Conservation (phyloP, 2,797 vertebrate genomes). For the Sebastiscus albofasciatus region DNA sequence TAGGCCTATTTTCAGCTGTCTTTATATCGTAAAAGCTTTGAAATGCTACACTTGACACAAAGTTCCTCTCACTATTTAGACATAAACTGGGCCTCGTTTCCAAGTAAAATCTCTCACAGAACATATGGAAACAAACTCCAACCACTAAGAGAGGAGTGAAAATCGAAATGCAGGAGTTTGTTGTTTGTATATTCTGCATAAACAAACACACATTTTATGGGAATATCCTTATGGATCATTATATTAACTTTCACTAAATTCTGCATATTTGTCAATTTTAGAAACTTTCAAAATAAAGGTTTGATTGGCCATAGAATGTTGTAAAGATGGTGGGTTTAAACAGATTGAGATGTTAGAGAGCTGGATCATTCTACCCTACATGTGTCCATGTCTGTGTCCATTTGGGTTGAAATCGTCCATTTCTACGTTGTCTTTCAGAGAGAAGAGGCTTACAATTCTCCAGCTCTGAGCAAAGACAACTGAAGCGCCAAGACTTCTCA, state of each 20-base stretch:
- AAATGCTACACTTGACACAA: background rate
- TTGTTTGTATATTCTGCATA: background rate
- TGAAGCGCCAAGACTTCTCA: constrained; percentile 15
- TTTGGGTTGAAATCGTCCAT: background rate
- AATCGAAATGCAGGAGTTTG: background rate
- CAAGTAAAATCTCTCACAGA: background rate
- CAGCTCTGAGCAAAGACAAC: constrained; percentile 50
- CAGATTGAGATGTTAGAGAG: background rate
- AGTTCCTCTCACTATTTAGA: background rate
- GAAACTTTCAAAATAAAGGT: background rate
- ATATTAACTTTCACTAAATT: too few species aligned
- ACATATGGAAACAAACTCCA: background rate
- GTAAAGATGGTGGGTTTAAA: background rate
- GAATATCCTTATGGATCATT: too few species aligned
- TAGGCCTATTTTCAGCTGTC: background rate
- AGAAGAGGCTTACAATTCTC: constrained; percentile 62
- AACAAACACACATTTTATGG: background rate
- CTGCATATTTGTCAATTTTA: background rate
- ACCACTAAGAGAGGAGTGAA: background rate
- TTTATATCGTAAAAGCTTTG: background rate
- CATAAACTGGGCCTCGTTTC: background rate
- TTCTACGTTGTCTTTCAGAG: constrained; percentile 67
- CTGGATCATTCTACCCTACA: background rate
- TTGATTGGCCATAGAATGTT: background rate
- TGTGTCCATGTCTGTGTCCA: background rate